A percentile compares a stretch with the other conserved stretches of the same genome.
Conservation (phyloP, 2,797 vertebrate genomes). For the Streptopelia turtur region DNA sequence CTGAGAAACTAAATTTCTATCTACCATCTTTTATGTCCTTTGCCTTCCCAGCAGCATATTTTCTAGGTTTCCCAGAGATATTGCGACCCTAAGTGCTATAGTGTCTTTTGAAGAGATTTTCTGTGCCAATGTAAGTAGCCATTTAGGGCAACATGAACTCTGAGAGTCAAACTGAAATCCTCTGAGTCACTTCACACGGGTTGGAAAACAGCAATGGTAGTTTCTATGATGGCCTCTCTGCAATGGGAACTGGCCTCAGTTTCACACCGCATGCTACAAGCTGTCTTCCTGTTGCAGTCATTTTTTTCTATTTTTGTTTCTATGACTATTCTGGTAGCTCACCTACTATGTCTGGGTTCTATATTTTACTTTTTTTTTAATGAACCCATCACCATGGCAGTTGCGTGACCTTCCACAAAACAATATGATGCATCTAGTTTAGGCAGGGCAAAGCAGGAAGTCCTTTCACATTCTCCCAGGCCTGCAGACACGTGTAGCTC, state of each 20-base stretch:
- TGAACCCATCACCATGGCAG: not conserved
- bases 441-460: not conserved
- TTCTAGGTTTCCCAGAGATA: not conserved
- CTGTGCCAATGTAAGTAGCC: not conserved
- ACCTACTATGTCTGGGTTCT: not conserved
- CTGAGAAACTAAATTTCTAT: not conserved
- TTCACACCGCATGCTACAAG: not conserved
- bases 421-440: not conserved
- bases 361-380: not conserved
- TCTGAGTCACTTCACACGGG: not conserved
- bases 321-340: not conserved
- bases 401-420: not conserved
- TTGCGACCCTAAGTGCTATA: accelerated
- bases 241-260: not conserved
- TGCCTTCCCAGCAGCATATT: not conserved
- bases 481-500: not conserved
- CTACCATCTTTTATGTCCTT: not conserved
- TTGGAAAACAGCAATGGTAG: not conserved
- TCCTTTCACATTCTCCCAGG: not conserved
- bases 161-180: not conserved
- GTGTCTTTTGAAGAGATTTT: not conserved
- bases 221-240: not conserved
- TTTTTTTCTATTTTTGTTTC: not conserved
- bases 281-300: not conserved
- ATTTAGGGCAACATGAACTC: not conserved